Evolutionary conservation across 2,888 invertebrate genomes (phyloP).

Genomic region (Eretmocerus hayati): DNA sequence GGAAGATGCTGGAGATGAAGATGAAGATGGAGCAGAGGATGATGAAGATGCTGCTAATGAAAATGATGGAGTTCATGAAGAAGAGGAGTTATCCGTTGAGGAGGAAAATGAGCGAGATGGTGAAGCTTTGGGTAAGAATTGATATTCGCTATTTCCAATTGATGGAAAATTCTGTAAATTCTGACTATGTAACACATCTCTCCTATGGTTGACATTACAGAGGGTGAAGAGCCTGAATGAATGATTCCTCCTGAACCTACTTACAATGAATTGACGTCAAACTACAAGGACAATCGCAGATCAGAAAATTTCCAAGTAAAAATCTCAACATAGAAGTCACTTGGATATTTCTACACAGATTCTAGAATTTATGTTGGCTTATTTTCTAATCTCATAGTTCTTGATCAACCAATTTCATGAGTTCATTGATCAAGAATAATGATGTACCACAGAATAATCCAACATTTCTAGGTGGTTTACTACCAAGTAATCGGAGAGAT

Average conservation of each 20-base stretch:
- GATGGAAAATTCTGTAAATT: too few species aligned
- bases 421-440: slow-evolving; percentile 4
- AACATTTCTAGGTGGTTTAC: neutral
- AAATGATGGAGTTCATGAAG: slow-evolving; percentile 36
- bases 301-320: slow-evolving; percentile 6
- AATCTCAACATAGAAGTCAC: slow-evolving; percentile 7
- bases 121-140: slow-evolving; percentile 19
- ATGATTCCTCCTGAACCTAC: neutral
- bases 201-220: slow-evolving; percentile 2
- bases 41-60: slow-evolving; percentile 32
- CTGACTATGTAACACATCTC: too few species aligned
- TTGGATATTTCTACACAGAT: slow-evolving; percentile 14
- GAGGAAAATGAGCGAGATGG: slow-evolving; percentile 41
- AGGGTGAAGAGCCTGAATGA: slow-evolving; percentile 22
- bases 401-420: slow-evolving; percentile 9
- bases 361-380: slow-evolving; percentile 17
- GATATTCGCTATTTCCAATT: neutral
- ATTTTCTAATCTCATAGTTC: slow-evolving; percentile 16
- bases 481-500: neutral
- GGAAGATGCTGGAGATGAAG: slow-evolving; percentile 34
- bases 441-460: neutral
- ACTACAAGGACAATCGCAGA: slow-evolving; percentile 19
- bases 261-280: slow-evolving; percentile 11
- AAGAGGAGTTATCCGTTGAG: slow-evolving; percentile 39
- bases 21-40: slow-evolving; percentile 36